Percentiles rank a stretch among this genome's conserved stretches.
These are phyloP conservation scores for Patagioenas fasciata DNA, from an alignment of 2,113 vertebrate species.

Conservation along the genomic window DNA sequence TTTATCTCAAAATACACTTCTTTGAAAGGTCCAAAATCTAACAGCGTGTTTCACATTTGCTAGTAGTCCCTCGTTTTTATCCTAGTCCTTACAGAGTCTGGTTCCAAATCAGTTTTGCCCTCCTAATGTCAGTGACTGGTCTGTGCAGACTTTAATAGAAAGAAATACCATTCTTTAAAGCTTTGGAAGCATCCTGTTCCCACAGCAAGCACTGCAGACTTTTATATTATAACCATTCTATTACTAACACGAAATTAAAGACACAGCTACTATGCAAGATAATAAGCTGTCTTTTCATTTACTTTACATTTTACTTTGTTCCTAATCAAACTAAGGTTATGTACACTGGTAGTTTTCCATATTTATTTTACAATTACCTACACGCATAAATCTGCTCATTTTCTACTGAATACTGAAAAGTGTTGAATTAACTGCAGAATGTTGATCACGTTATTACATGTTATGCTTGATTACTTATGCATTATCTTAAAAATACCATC, in stretches of 20 bases:
- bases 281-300: background rate
- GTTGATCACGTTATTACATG: background rate
- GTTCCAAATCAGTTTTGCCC: background rate
- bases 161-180: background rate
- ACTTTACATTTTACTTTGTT: background rate
- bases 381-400: background rate
- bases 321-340: background rate
- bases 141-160: background rate
- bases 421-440: background rate
- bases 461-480: background rate
- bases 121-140: background rate
- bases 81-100: background rate
- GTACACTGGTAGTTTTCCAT: background rate
- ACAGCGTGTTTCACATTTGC: constrained; percentile 24
- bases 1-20: constrained; percentile 45
- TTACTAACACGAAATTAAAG: background rate
- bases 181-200: background rate
- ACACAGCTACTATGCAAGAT: background rate
- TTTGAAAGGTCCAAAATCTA: constrained; percentile 37
- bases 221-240: background rate
- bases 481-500: background rate
- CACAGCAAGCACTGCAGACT: background rate
- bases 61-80: background rate
- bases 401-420: background rate
- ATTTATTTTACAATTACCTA: background rate